Evolutionary conservation across 1,140 invertebrate species (phyloP), one percentile per base, ranked within the genome.

Genomic region (Latrodectus geometricus): DNA sequence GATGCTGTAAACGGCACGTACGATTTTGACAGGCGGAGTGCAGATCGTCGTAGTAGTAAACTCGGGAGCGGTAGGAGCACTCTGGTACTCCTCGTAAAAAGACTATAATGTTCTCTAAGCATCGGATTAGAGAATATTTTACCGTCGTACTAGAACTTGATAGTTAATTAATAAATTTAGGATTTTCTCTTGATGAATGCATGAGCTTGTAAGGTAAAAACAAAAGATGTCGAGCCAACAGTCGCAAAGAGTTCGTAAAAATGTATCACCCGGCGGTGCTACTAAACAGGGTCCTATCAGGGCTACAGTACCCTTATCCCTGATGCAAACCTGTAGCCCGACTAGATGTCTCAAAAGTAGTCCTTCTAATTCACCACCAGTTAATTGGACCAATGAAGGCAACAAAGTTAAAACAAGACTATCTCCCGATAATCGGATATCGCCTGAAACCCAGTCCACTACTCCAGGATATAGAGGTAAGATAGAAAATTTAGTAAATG

Each of bases 231-330:
- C 79, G 73, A 50, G 73, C 72, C 78, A 87, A 54, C 85, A 73
- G 11, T 73, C 68, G 52, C 94, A 79, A 87, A 88, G 87, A 76
- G 65, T 89, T 17, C 87, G 89, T 50, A 83, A 86, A 56, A 89
- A 86, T 87, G 88, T 79, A 50, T 89, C 89, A 21, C 89, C 89
- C 12, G 78, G 87, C 61, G 81, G 76, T 48, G 76, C 72, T 20
- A 75, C 76, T 73, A 88, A 89, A 70, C 70, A 88, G 72, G 84
- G 78, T 65, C 89, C 88, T 69, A 78, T 89, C 70, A 87, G 86
- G 73, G 89, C 88, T 66, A 89, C 88, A n/a, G 74, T 89, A 52
- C 89, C 88, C 50, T 84, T 89, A 65, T 88, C 81, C 69, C 50
- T 89, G 14, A 88, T 88, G 88, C 72, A 89, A 69, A 85, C 78